phyloP scores from a whole-genome alignment of 2,113 vertebrate genomes.

The human region GRCh38 chr2:176573001-176573500 shows the following conservation, averaged over 20 bases:
- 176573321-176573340: constrained; percentile 84
- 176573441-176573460: constrained; percentile 69
- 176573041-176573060: not conserved
- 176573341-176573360: constrained; percentile 87
- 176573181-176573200: constrained; percentile 28
- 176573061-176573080: not conserved
- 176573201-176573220: constrained; percentile 2
- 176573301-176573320: constrained; percentile 78
- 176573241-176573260: constrained; percentile 61
- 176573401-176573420: constrained; percentile 78
- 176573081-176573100: not conserved
- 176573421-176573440: constrained; percentile 75
- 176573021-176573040: fast-evolving
- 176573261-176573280: constrained; percentile 88
- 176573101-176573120: not conserved
- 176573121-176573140: constrained; percentile 32
- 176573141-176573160: constrained; percentile 59
- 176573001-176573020: not conserved
- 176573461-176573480: constrained; percentile 80
- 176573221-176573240: constrained; percentile 58
- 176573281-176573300: constrained; percentile 74
- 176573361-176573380: constrained; percentile 87
- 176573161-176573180: constrained; percentile 74
- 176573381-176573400: constrained; percentile 80
- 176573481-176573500: constrained; percentile 57